Evolutionary conservation across 2,797 vertebrate species (phyloP), one percentile per base, ranked within the genome.

Genomic region (Anabas testudineus): DNA sequence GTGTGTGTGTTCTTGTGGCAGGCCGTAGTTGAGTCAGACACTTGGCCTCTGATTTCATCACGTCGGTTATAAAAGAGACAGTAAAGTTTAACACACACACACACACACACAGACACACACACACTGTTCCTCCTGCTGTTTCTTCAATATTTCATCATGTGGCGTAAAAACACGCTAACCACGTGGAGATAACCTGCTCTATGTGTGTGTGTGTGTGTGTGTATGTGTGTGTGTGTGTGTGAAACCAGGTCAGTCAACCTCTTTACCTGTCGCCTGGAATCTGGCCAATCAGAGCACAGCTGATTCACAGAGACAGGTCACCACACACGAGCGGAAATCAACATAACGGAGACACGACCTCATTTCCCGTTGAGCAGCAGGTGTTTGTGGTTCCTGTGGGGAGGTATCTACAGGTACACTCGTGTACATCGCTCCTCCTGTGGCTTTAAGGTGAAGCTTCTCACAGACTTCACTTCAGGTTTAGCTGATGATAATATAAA

Each of bases 21-120:
- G 88, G 80, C 87, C 84, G 64, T 82, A 80, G 87, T 93, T 92
- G 92, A 94, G 83, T 93, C 92, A 94, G 85, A 86, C 80, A 84
- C 90, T 92, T 91, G 92, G 88, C 90, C 88, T 90, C 85, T 91
- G 88, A 91, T 94, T 94, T 93, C 92, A 93, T 94, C 93, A 94
- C 90, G 74, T 84, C 65, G 83, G 90, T 93, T 93, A 93, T 93
- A 88, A 89, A 93, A 93, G 88, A 90, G 77, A 89, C 91, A 91
- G 86, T 87, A 91, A 84, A 90, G 76, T 90, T 90, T 83, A 84
- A 89, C 74, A 34, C 61, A 54, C 75, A 74, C 76, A 58, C 72
- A 67, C 51, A 19, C 65, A 22, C 46, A n/a, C 56, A 24, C 45
- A 36, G n/a, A 48, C 45, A 22, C 52, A 53, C 39, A 55, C 37